Evolutionary conservation across 1,140 invertebrate genomes (phyloP), one percentile per base, ranked within the genome.

Genomic region (Holcopasites calliopsidis): DNA sequence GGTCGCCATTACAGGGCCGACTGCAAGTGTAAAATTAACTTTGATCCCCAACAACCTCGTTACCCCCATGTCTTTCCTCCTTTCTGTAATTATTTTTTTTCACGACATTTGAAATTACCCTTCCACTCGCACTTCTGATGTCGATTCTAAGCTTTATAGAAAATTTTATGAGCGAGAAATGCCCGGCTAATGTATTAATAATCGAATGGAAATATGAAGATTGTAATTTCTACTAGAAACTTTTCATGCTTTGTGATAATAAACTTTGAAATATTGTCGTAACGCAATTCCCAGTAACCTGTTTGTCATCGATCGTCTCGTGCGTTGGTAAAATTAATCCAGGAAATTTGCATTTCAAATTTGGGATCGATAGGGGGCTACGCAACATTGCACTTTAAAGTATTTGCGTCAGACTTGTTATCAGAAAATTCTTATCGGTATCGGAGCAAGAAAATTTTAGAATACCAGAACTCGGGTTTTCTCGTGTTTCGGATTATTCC

Each of bases 21-120:
- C 61, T 57, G 64, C 28, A 33, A 42, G 73, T 57, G 54, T 75
- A 75, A 75, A 75, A 75, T 75, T 75, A 75, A 75, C 73, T 69
- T 47, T 74, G 40, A 74, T 74, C 71, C 71, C 62, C 62, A 66
- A 55, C 28, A 66, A 11, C 71, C 62, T 74, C 62, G 40, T 55
- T 42, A 74, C 28, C 62, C 71, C 35, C n/a, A n/a, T n/a, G n/a
- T 44, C 38, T n/a, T 2, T 33, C 26, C 72, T 55, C 35, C 38
- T 72, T 38, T 57, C n/a, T 23, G 10, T 44, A 13, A 21, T 47
- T 31, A 21, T 40, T 62, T 57, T 70, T 60, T 47, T 60, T 35
- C 16, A n/a, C 35, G 28, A 47, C 8, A 21, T 31, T 26, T 13
- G 40, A 31, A 28, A 16, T 40, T 23, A 0, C 2, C 13, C 10